A percentile compares a stretch with the other conserved stretches of the same genome.
Evolutionary conservation across 1,140 invertebrate species (phyloP).

Genomic region (Trialeurodes vaporariorum): DNA sequence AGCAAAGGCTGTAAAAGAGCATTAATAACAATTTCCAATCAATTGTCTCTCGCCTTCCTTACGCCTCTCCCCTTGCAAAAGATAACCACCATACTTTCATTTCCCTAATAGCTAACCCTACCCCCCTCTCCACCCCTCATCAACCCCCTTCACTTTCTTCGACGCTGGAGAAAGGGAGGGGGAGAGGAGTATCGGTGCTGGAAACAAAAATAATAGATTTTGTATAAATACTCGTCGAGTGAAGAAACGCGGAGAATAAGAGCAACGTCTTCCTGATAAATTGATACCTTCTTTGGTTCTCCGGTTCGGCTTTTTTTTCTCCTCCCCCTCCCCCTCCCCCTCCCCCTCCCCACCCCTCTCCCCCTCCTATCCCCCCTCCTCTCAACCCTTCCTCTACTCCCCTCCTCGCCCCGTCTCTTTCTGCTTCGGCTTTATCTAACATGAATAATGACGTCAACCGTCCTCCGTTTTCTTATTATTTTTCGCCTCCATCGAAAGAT

Average conservation of each 20-base stretch:
- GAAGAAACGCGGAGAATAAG: not conserved
- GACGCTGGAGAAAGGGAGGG: not conserved
- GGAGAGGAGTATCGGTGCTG: not conserved
- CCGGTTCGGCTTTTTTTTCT: not conserved
- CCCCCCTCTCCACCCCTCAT: not conserved
- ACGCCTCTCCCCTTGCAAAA: not conserved
- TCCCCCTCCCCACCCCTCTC: not conserved
- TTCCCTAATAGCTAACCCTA: not conserved
- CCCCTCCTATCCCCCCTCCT: not conserved
- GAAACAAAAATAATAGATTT: not conserved
- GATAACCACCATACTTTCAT: not conserved
- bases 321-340: not conserved
- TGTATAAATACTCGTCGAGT: not conserved
- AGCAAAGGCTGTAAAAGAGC: not conserved
- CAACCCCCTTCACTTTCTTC: too few relatives aligned
- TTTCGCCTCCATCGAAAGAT: not conserved
- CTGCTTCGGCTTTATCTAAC: not conserved
- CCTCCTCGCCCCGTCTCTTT: not conserved
- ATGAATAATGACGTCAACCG: not conserved
- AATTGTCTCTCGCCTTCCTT: not conserved
- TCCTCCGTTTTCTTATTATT: not conserved
- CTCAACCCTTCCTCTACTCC: not conserved
- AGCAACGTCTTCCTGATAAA: not conserved
- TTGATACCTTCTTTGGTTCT: not conserved
- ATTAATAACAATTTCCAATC: conserved; percentile 1